A percentile compares a stretch with the other conserved stretches of the same genome.
These are phyloP conservation scores for Aleiodes sp. DNA, from an alignment of 1,140 invertebrate genomes.

Conservation along the genomic window DNA sequence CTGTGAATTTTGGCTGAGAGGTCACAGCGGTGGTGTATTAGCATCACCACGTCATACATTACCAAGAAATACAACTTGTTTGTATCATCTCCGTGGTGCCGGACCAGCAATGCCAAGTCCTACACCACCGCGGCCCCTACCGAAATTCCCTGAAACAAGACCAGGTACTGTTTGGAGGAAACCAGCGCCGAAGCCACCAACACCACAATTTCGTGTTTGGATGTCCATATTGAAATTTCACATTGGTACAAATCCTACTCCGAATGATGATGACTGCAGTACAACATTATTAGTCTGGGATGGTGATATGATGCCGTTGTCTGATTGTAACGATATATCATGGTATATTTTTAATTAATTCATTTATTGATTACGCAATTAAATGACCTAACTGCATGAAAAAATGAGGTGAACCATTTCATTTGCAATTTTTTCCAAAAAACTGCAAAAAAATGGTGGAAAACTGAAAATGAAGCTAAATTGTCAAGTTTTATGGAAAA, in stretches of 20 bases:
- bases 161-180: slow-evolving; percentile 69
- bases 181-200: slow-evolving; percentile 67
- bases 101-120: slow-evolving; percentile 69
- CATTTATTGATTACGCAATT: no score
- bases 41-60: slow-evolving; percentile 84
- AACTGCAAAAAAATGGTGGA: no score
- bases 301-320: slow-evolving; percentile 78
- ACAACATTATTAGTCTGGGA: slow-evolving; percentile 86
- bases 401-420: no score
- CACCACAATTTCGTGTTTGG: slow-evolving; percentile 82
- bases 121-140: slow-evolving; percentile 68
- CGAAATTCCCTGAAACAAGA: slow-evolving; percentile 70
- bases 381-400: no score
- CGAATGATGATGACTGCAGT: slow-evolving; percentile 76
- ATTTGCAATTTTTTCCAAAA: no score
- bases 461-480: no score
- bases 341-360: slow-evolving; percentile 69
- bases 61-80: slow-evolving; percentile 85
- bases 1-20: slow-evolving; percentile 87
- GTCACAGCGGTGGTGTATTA: slow-evolving; percentile 78
- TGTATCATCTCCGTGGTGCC: slow-evolving; percentile 81
- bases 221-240: slow-evolving; percentile 88
- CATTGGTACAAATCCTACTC: slow-evolving; percentile 69
- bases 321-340: slow-evolving; percentile 81
- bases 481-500: no score